Base-by-base conservation (phyloP, 2,113 vertebrate species). In the Thunnus thynnus region DNA sequence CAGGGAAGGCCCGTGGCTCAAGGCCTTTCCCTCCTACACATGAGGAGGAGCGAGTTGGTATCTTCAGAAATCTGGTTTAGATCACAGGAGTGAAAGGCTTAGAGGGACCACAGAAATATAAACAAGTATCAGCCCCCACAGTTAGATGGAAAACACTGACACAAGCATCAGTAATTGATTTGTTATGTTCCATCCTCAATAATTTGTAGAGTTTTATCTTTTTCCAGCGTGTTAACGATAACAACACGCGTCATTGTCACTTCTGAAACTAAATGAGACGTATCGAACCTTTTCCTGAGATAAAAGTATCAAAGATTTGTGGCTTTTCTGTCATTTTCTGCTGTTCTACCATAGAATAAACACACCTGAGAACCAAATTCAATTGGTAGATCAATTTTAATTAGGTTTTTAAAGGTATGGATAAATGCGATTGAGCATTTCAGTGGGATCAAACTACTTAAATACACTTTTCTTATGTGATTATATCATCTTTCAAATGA, bases 1-100 rank as follows among this genome's bases (percentile, higher is more conserved):
- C 22, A 18, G 46, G 62, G 72, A 44, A 20, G 22, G 48, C 77
- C 76, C 1, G 2, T 27, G 56, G 52, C 64, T 80, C 86, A 92
- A 91, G 92, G 92, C 83, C 89, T 89, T 51, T 54, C 81, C 64
- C 85, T 88, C 89, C 87, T 44, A 83, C 91, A 78, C 52, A 57
- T 0, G 30, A 69, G 78, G 60, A 70, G 81, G 66, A 58, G 71
- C 1, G 14, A 25, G 55, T 56, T 13, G 13, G 12, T 83, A 75
- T 81, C 83, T 74, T n/a, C 36, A 58, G 50, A 83, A 22, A 79
- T 79, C 76, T 73, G 67, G 72, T 78, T 75, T 77, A 48, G 80
- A 68, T 78, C 77, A 86, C 30, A 32, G 4, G 56, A 72, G 61
- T 60, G 52, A 68, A 82, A 60, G 80, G 81, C 60, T 72, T 68